Base-by-base conservation (phyloP, 2,113 vertebrate species). In the Chitala chitala region DNA sequence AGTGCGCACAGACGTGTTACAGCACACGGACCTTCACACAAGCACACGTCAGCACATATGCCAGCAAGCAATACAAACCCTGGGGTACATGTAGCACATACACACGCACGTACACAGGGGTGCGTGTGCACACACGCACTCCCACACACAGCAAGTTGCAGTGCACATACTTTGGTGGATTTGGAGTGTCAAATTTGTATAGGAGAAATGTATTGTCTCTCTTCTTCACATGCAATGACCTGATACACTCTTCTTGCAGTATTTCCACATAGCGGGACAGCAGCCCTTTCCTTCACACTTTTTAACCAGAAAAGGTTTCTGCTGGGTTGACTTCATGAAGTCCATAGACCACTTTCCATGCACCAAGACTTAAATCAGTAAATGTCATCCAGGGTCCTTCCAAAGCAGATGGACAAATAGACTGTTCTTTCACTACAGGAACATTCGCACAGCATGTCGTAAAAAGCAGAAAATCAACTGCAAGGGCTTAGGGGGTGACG, bases 391-490 rank as follows among this genome's bases (percentile, higher is more conserved):
- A 46, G 13, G 56, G 22, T 6, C 40, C 4, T 46, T 46, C 64
- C 42, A 31, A 46, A 15, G 4, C 9, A 6, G n/a, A 12, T 66
- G 20, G 22, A 42, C 44, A 24, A 36, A 66, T 20, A 66, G 24
- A 48, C 40, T 48, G 38, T 68, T 68, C 38, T 68, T 68, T 68
- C 64, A 26, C 13, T 10, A 29, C 40, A 42, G 44, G 64, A 46
- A 46, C 64, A 31, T 5, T 29, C 22, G 17, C 12, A 46, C 22
- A 68, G 10, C n/a, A n/a, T n/a, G n/a, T n/a, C n/a, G n/a, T n/a
- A n/a, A 46, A 42, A n/a, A 46, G 42, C 40, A 68, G 10, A 20
- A 48, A 68, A 68, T 48, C 44, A 46, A 68, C 63, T 13, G n/a
- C 15, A 1, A 66, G 4, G 3, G n/a, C n/a, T n/a, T n/a, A n/a